Evolutionary conservation across 2,797 vertebrate genomes (phyloP).

Genomic region (Propithecus perrieri): DNA sequence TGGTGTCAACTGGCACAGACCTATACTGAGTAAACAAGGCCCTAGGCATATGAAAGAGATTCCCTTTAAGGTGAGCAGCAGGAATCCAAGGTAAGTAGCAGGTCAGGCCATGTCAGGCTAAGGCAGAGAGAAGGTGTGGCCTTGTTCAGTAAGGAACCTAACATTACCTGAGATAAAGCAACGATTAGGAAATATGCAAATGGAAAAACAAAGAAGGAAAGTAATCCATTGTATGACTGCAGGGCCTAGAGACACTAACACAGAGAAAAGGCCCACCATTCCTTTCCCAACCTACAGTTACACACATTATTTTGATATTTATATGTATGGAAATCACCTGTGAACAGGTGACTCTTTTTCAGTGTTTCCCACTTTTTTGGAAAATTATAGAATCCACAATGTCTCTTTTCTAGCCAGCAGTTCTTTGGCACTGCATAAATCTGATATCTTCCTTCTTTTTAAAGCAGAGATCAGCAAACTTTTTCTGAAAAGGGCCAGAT

Average conservation of each 20-base stretch:
- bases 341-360: neutral
- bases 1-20: neutral
- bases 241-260: neutral
- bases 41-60: neutral
- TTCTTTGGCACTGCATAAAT: neutral
- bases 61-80: neutral
- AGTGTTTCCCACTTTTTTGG: neutral
- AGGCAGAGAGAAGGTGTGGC: neutral
- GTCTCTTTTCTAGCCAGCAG: neutral
- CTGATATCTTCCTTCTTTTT: neutral
- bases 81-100: neutral
- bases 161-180: neutral
- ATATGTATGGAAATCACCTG: neutral
- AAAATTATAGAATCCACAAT: neutral
- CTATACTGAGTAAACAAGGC: slow-evolving; percentile 31
- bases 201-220: neutral
- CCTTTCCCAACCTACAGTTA: neutral
- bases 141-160: neutral
- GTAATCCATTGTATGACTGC: neutral
- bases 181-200: neutral
- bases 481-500: neutral
- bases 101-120: neutral
- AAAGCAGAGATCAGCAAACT: neutral
- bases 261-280: neutral
- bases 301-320: neutral